phyloP scores from a whole-genome alignment of 2,113 vertebrate genomes.

The Brienomyrus brachyistius region DNA sequence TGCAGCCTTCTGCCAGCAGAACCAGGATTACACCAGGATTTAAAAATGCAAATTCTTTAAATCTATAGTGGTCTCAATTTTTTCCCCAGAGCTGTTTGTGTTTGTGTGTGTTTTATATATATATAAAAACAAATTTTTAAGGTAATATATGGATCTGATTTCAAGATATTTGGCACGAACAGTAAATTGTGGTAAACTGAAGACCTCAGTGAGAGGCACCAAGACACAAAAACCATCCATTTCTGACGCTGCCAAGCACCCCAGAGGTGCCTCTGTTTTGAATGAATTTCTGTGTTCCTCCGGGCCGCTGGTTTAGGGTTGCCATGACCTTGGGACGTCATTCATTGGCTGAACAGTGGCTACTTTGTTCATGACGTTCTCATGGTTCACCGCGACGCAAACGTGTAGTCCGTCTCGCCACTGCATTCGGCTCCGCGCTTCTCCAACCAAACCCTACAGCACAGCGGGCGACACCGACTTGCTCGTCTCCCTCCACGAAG shows the following conservation, averaged over 20 bases:
- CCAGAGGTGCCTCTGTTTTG: background rate
- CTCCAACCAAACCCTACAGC: background rate
- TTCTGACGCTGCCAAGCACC: background rate
- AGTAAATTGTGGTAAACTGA: background rate
- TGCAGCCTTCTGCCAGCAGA: background rate
- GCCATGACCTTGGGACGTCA: background rate
- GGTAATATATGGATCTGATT: too few species aligned
- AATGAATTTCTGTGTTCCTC: background rate
- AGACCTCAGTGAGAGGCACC: background rate
- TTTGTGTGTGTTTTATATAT: too few species aligned
- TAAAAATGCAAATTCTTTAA: too few species aligned
- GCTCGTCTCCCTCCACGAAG: background rate
- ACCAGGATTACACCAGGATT: background rate
- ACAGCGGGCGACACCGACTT: background rate
- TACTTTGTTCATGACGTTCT: background rate
- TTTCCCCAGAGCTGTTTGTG: too few species aligned
- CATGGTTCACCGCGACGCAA: background rate
- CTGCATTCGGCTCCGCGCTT: background rate
- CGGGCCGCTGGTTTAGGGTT: background rate
- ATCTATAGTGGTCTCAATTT: too few species aligned
- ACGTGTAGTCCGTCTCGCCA: background rate
- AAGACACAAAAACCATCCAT: background rate
- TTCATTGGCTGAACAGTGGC: background rate
- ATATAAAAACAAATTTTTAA: too few species aligned
- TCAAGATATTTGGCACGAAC: background rate